Percentiles rank a stretch among this genome's conserved stretches.
phyloP scores from a whole-genome alignment of 2,888 invertebrate genomes.

The Epistrophe eligans region DNA sequence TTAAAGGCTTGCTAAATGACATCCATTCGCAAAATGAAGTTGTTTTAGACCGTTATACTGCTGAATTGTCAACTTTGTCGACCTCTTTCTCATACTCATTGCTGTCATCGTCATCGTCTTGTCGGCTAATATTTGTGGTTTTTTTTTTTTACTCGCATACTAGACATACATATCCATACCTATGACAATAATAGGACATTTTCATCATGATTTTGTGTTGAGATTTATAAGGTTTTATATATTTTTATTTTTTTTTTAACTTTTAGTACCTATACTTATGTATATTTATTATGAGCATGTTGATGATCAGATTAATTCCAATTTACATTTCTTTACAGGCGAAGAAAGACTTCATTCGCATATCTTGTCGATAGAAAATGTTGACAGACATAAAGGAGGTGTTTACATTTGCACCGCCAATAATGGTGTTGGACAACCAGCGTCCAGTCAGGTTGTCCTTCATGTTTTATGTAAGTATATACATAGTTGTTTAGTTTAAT shows the following conservation, averaged over 20 bases:
- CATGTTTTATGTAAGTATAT: conserved; percentile 87
- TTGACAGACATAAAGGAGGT: conserved; percentile 87
- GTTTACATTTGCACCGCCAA: conserved; percentile 87
- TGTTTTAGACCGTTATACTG: not conserved
- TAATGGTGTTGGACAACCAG: conserved; percentile 87
- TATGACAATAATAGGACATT: conserved; percentile 1
- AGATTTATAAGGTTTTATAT: not conserved
- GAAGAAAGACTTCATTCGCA: conserved; percentile 87
- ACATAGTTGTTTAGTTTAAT: conserved; percentile 11
- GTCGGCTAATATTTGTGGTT: conserved; percentile 4
- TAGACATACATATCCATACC: not conserved
- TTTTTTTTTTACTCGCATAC: not conserved
- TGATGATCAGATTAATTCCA: conserved; percentile 3
- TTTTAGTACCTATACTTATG: no score
- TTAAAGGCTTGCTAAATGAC: conserved; percentile 61
- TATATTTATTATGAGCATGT: not conserved
- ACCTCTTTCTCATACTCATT: not conserved
- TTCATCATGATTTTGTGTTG: not conserved
- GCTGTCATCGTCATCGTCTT: not conserved
- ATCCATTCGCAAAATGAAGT: conserved; percentile 42
- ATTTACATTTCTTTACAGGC: conserved; percentile 81
- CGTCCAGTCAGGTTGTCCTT: conserved; percentile 86
- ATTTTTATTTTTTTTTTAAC: not conserved
- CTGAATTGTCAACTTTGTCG: conserved; percentile 14
- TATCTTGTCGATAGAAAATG: conserved; percentile 86